Base-by-base conservation (phyloP, 2,797 vertebrate genomes). In the Lates japonicus region DNA sequence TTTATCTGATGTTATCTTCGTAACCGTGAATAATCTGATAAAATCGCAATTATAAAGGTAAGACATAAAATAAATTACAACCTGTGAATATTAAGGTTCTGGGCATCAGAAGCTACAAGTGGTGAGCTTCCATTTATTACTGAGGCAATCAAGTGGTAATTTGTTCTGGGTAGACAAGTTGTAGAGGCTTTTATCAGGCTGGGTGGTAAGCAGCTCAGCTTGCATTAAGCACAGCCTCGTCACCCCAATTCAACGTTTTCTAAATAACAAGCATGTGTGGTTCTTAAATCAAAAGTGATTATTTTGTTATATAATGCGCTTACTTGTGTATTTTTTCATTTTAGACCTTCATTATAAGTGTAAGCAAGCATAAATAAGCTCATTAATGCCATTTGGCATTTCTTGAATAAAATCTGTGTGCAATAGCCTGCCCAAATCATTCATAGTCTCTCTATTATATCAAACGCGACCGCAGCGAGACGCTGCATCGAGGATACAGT, bases 101-200 rank as follows among this genome's bases (percentile, higher is more conserved):
- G 31, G 82, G 59, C 35, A 7, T n/a, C 54, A 7, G 66, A 3
- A 31, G 46, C 46, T 42, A 57, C 62, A 48, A 8, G 17, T n/a
- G 14, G 70, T 74, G 19, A 78, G 44, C n/a, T n/a, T 31, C 49
- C 12, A 29, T 81, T 65, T 62, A 57, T 82, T 78, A 70, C 69
- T 7, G n/a, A 83, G 41, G 44, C 72, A 68, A 85, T 81, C 46
- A 64, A 69, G 59, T 33, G 75, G 29, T 61, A 71, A 80, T 91
- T 84, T 54, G 59, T 74, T 68, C 61, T 58, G n/a, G n/a, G 58
- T 58, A 22, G 59, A 74, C 46, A 37, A 66, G 68, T 76, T 60
- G 57, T 48, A 29, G 42, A 75, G 76, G 48, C 42, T 74, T 78
- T 64, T 20, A 70, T 17, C 14, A 33, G 31, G 52, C 59, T 5